These are phyloP conservation scores for Chalcosyrphus nemorum DNA, from an alignment of 2,888 invertebrate genomes.

Conservation along the genomic window DNA sequence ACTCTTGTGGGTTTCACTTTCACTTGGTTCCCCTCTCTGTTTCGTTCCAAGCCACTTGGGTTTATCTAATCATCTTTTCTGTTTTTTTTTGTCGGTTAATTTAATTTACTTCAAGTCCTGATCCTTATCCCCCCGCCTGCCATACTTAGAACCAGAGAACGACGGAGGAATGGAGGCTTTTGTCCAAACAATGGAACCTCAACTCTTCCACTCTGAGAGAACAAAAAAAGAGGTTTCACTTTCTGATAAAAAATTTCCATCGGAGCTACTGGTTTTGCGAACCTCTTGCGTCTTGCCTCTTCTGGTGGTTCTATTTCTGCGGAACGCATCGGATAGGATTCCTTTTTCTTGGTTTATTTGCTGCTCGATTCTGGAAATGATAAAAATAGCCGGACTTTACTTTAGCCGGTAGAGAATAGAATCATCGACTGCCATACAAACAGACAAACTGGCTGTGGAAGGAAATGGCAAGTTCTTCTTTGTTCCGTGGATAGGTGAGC, in stretches of 20 bases:
- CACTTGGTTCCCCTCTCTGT: background rate
- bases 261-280: constrained; percentile 63
- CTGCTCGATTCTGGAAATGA: constrained; percentile 54
- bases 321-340: constrained; percentile 52
- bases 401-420: constrained; percentile 62
- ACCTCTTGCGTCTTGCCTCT: constrained; percentile 9
- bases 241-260: constrained; percentile 60
- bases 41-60: constrained; percentile 28
- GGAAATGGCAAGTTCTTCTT: constrained; percentile 44
- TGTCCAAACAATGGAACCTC: constrained; percentile 48
- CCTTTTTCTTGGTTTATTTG: constrained; percentile 39
- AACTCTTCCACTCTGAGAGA: background rate
- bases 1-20: constrained; percentile 53
- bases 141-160: too few relatives aligned
- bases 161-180: constrained; percentile 49
- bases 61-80: constrained; percentile 64
- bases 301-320: constrained; percentile 45
- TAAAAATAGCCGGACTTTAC: constrained; percentile 63
- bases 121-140: too few relatives aligned
- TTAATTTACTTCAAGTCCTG: constrained; percentile 54
- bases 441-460: constrained; percentile 17
- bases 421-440: constrained; percentile 7
- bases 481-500: constrained; percentile 17
- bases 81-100: too few relatives aligned
- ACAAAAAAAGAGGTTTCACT: constrained; percentile 62